Base-by-base conservation (phyloP, 1,140 invertebrate species). In the Octopus bimaculoides region DNA sequence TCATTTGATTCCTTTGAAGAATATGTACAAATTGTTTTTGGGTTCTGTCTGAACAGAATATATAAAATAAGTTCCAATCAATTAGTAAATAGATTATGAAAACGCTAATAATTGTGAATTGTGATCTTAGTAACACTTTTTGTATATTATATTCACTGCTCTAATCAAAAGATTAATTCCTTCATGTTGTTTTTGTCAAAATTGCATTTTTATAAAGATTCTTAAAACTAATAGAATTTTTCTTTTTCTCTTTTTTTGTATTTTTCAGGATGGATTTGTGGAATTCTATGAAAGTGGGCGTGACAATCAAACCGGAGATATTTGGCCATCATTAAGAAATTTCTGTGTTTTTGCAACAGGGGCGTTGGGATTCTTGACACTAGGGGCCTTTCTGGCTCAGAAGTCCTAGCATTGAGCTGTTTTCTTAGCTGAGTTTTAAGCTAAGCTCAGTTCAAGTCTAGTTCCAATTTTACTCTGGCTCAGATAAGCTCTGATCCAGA, bases 211-310 rank as follows among this genome's bases (percentile, higher is more conserved):
- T 41, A 41, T 41, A 41, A 41, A 41, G 26, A 41, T 41, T 41
- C 1, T 41, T 41, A 41, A 41, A 41, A 41, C 26, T 41, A 41
- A 41, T 41, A 41, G 26, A 41, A 41, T 41, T 77, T 78, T 82
- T 74, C 77, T 77, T 75, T 77, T 82, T 75, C 81, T 75, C 73
- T 26, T 82, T 74, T 74, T 79, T 17, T 75, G 53, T 78, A n/a
- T 71, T 66, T 76, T 75, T 53, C 82, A 83, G 82, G 71, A 81
- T 73, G 82, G 82, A 20, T 83, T 83, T 54, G 54, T 81, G 74
- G 81, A 81, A 54, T 83, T 83, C 69, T 78, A 81, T 52, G 79
- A 77, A 52, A 80, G 77, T 54, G 79, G 81, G 0, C 78, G 75
- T 17, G 81, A 83, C 8, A 78, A 75, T 7, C 80, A 77, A n/a